Conservation (phyloP, 92 coral and sea anemone genomes). For the Ricordea florida region DNA sequence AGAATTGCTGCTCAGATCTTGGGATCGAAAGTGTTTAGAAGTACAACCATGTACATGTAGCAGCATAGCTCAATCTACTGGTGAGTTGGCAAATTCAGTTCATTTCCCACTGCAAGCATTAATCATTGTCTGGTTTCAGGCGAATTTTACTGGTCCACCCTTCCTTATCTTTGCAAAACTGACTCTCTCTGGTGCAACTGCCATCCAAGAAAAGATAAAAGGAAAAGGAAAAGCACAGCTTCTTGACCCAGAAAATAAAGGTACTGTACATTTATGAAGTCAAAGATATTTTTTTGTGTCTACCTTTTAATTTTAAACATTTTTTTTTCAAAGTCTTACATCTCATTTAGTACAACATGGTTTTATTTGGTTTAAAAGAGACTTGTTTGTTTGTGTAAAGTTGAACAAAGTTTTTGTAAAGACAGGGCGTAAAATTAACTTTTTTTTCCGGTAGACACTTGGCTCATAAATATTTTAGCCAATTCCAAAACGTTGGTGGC, state of each 20-base stretch:
- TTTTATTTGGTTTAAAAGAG: neutral
- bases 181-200: constrained; percentile 46
- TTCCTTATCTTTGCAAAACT: constrained; percentile 65
- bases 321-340: neutral
- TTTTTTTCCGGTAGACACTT: too few relatives aligned
- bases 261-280: constrained; percentile 10
- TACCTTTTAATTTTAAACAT: neutral
- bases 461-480: too few relatives aligned
- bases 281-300: too few relatives aligned
- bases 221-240: constrained; percentile 56
- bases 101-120: neutral
- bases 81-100: neutral
- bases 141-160: constrained; percentile 57
- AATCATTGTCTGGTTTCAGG: too few relatives aligned
- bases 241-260: constrained; percentile 60
- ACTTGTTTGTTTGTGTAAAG: neutral
- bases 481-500: too few relatives aligned
- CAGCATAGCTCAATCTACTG: too few relatives aligned
- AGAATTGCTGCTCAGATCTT: too few relatives aligned
- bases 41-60: too few relatives aligned
- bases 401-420: too few relatives aligned
- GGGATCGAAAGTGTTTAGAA: too few relatives aligned
- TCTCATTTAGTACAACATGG: neutral
- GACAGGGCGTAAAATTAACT: too few relatives aligned
- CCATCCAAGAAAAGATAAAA: constrained; percentile 59